Percentiles rank a stretch among this genome's conserved stretches.
These are phyloP conservation scores for Scaptodrosophila latifasciaeformis DNA, from an alignment of 2,888 invertebrate genomes.

Conservation along the genomic window DNA sequence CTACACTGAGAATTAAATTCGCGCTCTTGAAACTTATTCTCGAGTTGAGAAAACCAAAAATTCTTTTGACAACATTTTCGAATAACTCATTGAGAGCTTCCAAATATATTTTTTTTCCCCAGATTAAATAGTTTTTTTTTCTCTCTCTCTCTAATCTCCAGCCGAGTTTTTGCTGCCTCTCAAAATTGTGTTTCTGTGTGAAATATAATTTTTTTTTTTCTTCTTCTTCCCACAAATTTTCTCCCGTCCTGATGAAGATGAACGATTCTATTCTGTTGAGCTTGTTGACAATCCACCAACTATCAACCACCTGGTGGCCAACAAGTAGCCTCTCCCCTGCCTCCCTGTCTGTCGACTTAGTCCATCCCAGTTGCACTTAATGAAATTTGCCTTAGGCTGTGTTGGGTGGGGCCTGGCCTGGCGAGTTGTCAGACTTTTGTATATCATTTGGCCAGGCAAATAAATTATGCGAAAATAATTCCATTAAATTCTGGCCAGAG, in stretches of 20 bases:
- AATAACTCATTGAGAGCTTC: no score
- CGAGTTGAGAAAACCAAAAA: no score
- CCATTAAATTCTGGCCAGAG: conserved; percentile 53
- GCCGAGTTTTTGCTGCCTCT: no score
- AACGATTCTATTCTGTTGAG: conserved; percentile 45
- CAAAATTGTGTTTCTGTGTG: conserved; percentile 67
- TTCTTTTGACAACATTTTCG: no score
- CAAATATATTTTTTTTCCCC: no score
- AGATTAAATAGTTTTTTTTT: no score
- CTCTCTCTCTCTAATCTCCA: no score
- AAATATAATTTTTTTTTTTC: conserved; percentile 56
- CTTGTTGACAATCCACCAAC: conserved; percentile 32
- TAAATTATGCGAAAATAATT: conserved; percentile 65
- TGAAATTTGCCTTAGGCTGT: conserved; percentile 28
- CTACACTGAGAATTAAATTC: no score
- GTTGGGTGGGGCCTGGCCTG: conserved; percentile 7
- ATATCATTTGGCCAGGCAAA: conserved; percentile 55
- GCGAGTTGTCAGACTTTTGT: conserved; percentile 40
- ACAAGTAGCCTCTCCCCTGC: not conserved
- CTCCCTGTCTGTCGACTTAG: not conserved
- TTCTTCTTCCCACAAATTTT: conserved; percentile 27
- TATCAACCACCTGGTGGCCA: not conserved
- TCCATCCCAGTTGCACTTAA: conserved; percentile 39
- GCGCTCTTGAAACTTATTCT: no score
- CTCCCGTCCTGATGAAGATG: conserved; percentile 33